phyloP scores from a whole-genome alignment of 2,888 invertebrate species.

The Leptinotarsa rubiginosa region DNA sequence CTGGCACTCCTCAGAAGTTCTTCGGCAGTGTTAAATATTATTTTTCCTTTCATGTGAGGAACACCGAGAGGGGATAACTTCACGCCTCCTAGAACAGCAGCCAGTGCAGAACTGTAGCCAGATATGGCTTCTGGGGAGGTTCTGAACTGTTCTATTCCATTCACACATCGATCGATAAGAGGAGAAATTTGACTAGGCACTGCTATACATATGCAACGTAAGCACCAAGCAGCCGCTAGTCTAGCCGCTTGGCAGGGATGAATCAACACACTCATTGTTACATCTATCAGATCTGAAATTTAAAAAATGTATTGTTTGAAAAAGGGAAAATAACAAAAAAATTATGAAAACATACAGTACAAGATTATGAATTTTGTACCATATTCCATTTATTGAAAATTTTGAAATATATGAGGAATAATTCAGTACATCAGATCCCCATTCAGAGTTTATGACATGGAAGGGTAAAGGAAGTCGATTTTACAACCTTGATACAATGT shows the following conservation, averaged over 20 bases:
- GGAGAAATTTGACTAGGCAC: constrained; percentile 95
- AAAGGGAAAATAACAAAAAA: too few species aligned
- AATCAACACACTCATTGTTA: constrained; percentile 85
- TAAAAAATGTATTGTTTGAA: not conserved
- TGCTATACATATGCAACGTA: constrained; percentile 91
- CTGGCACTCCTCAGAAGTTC: constrained; percentile 95
- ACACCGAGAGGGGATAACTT: constrained; percentile 91
- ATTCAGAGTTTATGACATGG: too few species aligned
- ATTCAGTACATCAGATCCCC: too few species aligned
- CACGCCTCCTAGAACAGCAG: constrained; percentile 93
- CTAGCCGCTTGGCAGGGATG: constrained; percentile 96
- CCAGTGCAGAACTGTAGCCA: constrained; percentile 93
- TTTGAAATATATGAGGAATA: too few species aligned
- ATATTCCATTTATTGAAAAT: too few species aligned
- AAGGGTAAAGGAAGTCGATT: too few species aligned
- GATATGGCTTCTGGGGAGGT: constrained; percentile 90
- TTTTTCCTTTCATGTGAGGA: constrained; percentile 96
- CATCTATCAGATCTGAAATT: constrained; percentile 76
- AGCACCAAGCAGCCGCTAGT: constrained; percentile 94
- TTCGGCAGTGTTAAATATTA: constrained; percentile 97
- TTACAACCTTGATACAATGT: too few species aligned
- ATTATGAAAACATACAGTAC: too few species aligned
- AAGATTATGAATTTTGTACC: too few species aligned
- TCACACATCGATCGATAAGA: constrained; percentile 89
- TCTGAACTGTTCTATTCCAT: constrained; percentile 88